Evolutionary conservation across 2,113 vertebrate species (phyloP).

Genomic region (Pseudolaguvia tuberculata): DNA sequence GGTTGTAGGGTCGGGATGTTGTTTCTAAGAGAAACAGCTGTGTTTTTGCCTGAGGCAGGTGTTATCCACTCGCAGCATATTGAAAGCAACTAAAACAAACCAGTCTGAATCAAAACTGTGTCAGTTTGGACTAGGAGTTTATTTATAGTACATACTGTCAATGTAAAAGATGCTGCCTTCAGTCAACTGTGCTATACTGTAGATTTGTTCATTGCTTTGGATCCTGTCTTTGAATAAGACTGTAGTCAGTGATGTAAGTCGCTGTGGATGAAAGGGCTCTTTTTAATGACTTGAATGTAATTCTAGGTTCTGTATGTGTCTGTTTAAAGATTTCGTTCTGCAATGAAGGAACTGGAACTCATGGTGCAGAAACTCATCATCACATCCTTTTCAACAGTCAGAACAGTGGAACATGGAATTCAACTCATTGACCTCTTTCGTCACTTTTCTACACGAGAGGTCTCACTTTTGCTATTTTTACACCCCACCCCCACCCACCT

Average conservation of each 20-base stretch:
- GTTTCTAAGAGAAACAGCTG: slow-evolving; percentile 69
- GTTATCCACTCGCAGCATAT: slow-evolving; percentile 62
- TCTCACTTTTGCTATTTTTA: slow-evolving; percentile 49
- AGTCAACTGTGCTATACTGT: slow-evolving; percentile 1
- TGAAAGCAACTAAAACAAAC: slow-evolving; percentile 65
- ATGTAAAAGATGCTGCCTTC: slow-evolving; percentile 8
- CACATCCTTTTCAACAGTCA: slow-evolving; percentile 69
- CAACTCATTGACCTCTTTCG: slow-evolving; percentile 75
- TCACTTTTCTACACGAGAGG: slow-evolving; percentile 74
- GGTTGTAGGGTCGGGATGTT: slow-evolving; percentile 62
- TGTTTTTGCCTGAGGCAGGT: slow-evolving; percentile 62
- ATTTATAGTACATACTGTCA: slow-evolving; percentile 5
- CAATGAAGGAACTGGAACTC: slow-evolving; percentile 70
- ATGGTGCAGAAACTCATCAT: slow-evolving; percentile 77
- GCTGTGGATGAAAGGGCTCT: too few species aligned
- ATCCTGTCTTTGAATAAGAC: too few species aligned
- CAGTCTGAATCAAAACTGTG: slow-evolving; percentile 30
- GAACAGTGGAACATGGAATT: slow-evolving; percentile 71
- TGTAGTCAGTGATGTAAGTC: too few species aligned
- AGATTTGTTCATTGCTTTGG: slow-evolving; percentile 2
- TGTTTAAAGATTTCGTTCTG: slow-evolving; percentile 61
- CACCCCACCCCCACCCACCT: too few species aligned
- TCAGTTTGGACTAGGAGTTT: slow-evolving; percentile 24
- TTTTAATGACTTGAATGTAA: too few species aligned
- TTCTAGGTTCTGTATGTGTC: slow-evolving; percentile 15